phyloP scores from a whole-genome alignment of 2,888 invertebrate genomes.

The Monochamus alternatus region DNA sequence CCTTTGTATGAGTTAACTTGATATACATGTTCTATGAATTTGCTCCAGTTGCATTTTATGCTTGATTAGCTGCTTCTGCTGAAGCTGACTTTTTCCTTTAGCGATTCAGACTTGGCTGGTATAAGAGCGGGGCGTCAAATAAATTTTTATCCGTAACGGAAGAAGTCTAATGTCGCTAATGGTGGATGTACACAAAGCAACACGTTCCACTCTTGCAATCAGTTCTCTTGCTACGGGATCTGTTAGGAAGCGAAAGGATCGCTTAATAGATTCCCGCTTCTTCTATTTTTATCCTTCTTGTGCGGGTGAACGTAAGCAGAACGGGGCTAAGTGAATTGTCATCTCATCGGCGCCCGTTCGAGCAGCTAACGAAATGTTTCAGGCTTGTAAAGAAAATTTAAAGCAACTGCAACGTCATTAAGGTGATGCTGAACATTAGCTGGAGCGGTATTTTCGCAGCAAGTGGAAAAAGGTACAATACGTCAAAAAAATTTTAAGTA shows the following conservation, averaged over 20 bases:
- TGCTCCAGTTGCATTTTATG: no score
- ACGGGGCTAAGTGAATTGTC: not conserved
- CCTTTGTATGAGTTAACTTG: no score
- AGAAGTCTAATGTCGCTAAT: conserved; percentile 14
- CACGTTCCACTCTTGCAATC: conserved; percentile 18
- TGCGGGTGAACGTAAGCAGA: not conserved
- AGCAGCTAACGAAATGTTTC: not conserved
- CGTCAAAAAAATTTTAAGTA: no score
- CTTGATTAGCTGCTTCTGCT: no score
- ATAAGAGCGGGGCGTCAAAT: conserved; percentile 16
- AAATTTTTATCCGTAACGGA: conserved; percentile 29
- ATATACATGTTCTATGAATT: no score
- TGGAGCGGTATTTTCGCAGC: no score
- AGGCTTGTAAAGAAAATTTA: no score
- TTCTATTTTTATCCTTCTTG: not conserved
- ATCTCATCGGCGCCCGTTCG: not conserved
- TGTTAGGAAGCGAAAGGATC: conserved; percentile 5
- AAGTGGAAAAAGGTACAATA: no score
- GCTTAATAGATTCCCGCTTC: conserved; percentile 14
- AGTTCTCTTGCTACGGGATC: conserved; percentile 17
- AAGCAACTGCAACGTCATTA: no score
- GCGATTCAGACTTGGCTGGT: not conserved
- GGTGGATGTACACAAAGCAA: conserved; percentile 27
- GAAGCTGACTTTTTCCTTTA: no score
- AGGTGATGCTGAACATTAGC: no score